Conservation (phyloP, 2,888 invertebrate genomes). For the Lasius fuliginosus region DNA sequence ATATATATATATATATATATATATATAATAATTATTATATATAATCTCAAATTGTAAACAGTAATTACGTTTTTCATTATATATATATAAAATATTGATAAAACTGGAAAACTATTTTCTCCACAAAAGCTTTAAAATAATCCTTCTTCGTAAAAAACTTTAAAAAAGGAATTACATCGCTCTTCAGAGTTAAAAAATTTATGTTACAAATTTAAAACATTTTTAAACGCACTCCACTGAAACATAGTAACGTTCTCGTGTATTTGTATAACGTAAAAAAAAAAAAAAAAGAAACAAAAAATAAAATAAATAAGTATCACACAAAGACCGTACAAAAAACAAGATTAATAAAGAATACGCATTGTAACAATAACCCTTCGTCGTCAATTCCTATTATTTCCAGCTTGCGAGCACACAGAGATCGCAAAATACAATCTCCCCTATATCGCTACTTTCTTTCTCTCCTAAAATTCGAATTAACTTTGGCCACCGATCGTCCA, state of each 20-base stretch:
- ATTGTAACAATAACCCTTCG: not conserved
- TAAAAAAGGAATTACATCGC: no score
- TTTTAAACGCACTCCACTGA: not conserved
- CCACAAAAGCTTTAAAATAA: no score
- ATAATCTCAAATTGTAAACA: no score
- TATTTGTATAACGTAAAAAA: not conserved
- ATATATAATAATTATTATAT: no score
- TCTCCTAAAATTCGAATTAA: constrained; percentile 57
- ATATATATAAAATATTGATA: no score
- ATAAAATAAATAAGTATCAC: not conserved
- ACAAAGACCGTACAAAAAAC: not conserved
- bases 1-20: not conserved
- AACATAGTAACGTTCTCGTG: not conserved
- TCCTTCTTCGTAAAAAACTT: no score
- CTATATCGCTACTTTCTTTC: constrained; percentile 35
- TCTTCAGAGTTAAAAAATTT: no score
- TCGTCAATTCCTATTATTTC: constrained; percentile 4
- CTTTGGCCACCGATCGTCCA: constrained; percentile 54
- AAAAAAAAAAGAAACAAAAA: not conserved
- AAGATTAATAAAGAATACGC: not conserved
- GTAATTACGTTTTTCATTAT: no score
- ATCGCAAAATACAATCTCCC: not conserved
- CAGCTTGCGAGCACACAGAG: not conserved
- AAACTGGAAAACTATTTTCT: not conserved
- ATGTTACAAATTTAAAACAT: not conserved